Percentiles rank a stretch among this genome's conserved stretches.
These are phyloP conservation scores for Oscheius sp. DNA, from an alignment of 2,888 invertebrate genomes.

Conservation along the genomic window DNA sequence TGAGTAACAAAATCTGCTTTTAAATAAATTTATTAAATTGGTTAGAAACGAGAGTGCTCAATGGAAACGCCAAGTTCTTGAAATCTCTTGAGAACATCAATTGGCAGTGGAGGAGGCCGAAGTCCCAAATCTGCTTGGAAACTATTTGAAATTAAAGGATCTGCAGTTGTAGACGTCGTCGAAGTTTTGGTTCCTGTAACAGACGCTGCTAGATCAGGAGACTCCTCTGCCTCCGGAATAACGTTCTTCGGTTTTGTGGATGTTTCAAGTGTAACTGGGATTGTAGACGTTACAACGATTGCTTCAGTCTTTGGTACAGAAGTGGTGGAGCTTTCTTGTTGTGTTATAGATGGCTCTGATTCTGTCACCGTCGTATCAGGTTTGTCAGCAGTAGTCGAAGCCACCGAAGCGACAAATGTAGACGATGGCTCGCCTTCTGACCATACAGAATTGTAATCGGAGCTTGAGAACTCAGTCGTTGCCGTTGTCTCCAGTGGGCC, in stretches of 20 bases:
- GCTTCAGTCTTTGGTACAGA: not conserved
- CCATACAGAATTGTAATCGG: constrained; percentile 12
- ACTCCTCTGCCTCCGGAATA: constrained; percentile 16
- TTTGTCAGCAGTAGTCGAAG: not conserved
- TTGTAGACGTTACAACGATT: not conserved
- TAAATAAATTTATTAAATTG: too few relatives aligned
- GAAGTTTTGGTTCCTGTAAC: not conserved
- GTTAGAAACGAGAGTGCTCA: not conserved
- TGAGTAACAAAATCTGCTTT: too few relatives aligned
- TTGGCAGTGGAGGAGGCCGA: constrained; percentile 20
- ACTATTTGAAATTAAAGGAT: not conserved
- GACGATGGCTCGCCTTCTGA: constrained; percentile 15
- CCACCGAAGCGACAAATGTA: not conserved
- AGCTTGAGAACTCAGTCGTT: not conserved
- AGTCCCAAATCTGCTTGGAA: constrained; percentile 22
- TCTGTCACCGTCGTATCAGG: not conserved
- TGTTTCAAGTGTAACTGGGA: not conserved
- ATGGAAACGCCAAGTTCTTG: constrained; percentile 22
- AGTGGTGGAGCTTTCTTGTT: not conserved
- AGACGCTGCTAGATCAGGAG: not conserved
- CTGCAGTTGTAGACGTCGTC: not conserved
- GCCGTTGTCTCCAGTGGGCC: not conserved
- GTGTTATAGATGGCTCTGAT: not conserved
- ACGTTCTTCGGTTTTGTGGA: not conserved
- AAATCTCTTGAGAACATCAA: constrained; percentile 20